Evolutionary conservation across 2,888 invertebrate genomes (phyloP).

Genomic region (Nebria brevicollis): DNA sequence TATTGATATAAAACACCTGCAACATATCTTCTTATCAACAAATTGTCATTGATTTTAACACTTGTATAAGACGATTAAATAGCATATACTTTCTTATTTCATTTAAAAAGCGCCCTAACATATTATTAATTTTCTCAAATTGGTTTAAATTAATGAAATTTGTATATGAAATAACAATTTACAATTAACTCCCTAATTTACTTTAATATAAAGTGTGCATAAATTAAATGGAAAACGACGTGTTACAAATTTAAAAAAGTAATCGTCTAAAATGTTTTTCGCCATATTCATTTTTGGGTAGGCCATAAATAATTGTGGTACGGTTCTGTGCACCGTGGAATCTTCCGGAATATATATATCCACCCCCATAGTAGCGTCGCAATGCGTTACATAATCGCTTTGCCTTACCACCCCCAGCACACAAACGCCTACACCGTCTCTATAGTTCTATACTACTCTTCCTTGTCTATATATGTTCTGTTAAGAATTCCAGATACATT

Average conservation of each 20-base stretch:
- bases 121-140: too few relatives aligned
- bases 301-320: background rate
- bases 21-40: background rate
- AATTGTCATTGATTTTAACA: background rate
- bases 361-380: constrained; percentile 3
- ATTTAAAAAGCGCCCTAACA: too few relatives aligned
- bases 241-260: background rate
- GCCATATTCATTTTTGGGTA: background rate
- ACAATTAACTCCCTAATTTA: too few relatives aligned
- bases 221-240: background rate
- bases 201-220: too few relatives aligned
- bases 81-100: background rate
- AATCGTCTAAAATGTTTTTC: background rate
- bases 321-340: constrained; percentile 12
- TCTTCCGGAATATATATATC: constrained; percentile 8
- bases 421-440: background rate
- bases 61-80: background rate
- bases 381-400: background rate
- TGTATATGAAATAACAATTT: too few relatives aligned
- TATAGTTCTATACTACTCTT: background rate
- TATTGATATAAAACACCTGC: background rate
- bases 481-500: too few relatives aligned
- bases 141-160: too few relatives aligned
- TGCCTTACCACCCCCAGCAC: background rate
- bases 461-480: background rate